Evolutionary conservation across 1,140 invertebrate genomes (phyloP).

Genomic region (Drosophila sp.): DNA sequence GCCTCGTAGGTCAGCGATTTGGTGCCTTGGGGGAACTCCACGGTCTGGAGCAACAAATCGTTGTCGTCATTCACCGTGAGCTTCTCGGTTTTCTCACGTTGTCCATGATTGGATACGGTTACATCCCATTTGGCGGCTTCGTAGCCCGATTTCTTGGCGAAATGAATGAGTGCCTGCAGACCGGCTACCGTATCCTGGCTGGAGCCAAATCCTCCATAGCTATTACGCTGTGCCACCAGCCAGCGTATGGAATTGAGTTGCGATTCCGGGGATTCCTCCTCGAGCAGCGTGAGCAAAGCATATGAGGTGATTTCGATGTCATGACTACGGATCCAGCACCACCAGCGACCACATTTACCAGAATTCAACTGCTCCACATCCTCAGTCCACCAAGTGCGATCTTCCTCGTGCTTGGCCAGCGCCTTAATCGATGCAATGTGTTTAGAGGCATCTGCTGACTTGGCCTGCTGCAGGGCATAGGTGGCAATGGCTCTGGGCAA

Average conservation of each 20-base stretch:
- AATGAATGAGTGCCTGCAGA: constrained; percentile 87
- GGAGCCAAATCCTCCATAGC: constrained; percentile 91
- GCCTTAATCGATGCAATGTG: constrained; percentile 57
- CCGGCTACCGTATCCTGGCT: constrained; percentile 89
- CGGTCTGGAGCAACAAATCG: constrained; percentile 69
- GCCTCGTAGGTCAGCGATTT: constrained; percentile 86
- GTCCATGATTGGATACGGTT: constrained; percentile 56
- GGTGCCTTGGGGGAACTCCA: constrained; percentile 75
- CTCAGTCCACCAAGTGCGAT: constrained; percentile 85
- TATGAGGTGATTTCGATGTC: constrained; percentile 93
- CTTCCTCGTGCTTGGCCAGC: constrained; percentile 66
- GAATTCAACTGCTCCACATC: constrained; percentile 90
- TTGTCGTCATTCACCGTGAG: constrained; percentile 67
- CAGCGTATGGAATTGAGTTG: constrained; percentile 88
- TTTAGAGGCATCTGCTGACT: constrained; percentile 85
- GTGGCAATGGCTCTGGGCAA: constrained; percentile 91
- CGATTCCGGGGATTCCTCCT: constrained; percentile 66
- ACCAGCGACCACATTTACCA: constrained; percentile 86
- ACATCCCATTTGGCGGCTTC: constrained; percentile 67
- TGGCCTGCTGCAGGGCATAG: constrained; percentile 91
- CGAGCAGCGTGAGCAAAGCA: constrained; percentile 88
- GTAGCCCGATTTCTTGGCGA: constrained; percentile 85
- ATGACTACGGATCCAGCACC: constrained; percentile 85
- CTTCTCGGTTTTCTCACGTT: constrained; percentile 65
- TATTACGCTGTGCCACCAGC: constrained; percentile 91